Evolutionary conservation across 2,888 invertebrate species (phyloP), one percentile per base, ranked within the genome.

Genomic region (Mycogona germanica): DNA sequence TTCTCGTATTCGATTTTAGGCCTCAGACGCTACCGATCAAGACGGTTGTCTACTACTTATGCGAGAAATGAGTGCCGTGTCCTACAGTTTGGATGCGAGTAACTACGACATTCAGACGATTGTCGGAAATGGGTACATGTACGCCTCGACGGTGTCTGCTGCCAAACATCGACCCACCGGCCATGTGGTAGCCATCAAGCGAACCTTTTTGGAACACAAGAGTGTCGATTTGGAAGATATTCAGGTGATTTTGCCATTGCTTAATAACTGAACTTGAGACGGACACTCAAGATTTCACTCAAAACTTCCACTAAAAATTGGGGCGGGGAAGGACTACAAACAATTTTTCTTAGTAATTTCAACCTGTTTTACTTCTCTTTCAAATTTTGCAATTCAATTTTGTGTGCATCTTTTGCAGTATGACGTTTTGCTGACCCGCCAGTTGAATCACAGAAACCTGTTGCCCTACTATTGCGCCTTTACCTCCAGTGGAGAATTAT

Each of bases 371-470:
- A 44, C 25, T 19, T 19, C 25, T 17, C 19, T 21, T 44, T 44
- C 2, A 44, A 44, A 14, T n/a, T n/a, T n/a, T n/a, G n/a, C n/a
- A n/a, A n/a, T n/a, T n/a, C n/a, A n/a, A n/a, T n/a, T n/a, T n/a
- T n/a, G n/a, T 25, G 2, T 45, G 25, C 28, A 25, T 2, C n/a
- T 45, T 2, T 6, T 23, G 25, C 48, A 85, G 78, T 78, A 83
- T 70, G 91, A 92, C 72, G 81, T 91, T 55, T 73, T 80, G 47
- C 76, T 82, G 53, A 82, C 83, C 58, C 78, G 81, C 59, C 84
- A 86, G 65, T 73, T 91, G 19, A 79, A 81, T 59, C 89, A 91
- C 70, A 76, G 79, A 3, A 85, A 87, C 68, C 78, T 92, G 51
- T 73, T 88, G 41, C 79, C 81, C 26, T 82, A 83, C 66, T 72